These are phyloP conservation scores for Medauroidea extradentata DNA, from an alignment of 1,140 invertebrate species.

Conservation along the genomic window DNA sequence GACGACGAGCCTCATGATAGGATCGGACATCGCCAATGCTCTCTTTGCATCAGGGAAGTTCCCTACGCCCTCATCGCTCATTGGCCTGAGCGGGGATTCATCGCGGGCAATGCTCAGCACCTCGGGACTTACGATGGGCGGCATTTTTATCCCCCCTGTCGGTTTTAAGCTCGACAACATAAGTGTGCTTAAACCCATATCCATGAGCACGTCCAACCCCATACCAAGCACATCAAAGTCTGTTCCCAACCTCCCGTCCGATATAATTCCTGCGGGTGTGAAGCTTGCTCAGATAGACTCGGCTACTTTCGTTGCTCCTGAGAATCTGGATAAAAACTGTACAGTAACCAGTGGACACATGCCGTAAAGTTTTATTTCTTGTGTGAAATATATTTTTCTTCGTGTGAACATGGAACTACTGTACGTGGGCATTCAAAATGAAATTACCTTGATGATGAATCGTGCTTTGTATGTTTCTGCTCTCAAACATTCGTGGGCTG, in stretches of 20 bases:
- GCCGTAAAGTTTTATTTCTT: not conserved
- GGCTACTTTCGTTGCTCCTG: not conserved
- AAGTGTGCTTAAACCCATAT: conserved; percentile 21
- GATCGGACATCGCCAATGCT: conserved; percentile 55
- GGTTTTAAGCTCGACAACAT: conserved; percentile 42
- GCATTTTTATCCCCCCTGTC: conserved; percentile 42
- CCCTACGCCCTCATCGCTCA: conserved; percentile 28
- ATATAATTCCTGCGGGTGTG: not conserved
- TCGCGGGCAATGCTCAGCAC: not conserved
- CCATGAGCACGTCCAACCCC: not conserved
- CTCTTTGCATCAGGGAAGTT: conserved; percentile 52
- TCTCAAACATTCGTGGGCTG: too few relatives aligned
- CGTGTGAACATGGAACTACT: too few relatives aligned
- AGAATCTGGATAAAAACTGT: conserved; percentile 11
- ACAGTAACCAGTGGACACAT: conserved; percentile 12
- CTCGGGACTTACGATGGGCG: conserved; percentile 29
- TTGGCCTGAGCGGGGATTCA: conserved; percentile 4
- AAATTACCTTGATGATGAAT: too few relatives aligned
- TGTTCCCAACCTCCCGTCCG: not conserved
- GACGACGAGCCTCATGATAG: conserved; percentile 52
- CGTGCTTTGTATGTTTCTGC: too few relatives aligned
- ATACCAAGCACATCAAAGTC: conserved; percentile 10
- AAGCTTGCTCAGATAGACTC: conserved; percentile 6
- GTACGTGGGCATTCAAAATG: too few relatives aligned
- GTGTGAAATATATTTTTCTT: too few relatives aligned